phyloP scores from a whole-genome alignment of 2,797 vertebrate genomes.

The Cephalopachus bancanus region DNA sequence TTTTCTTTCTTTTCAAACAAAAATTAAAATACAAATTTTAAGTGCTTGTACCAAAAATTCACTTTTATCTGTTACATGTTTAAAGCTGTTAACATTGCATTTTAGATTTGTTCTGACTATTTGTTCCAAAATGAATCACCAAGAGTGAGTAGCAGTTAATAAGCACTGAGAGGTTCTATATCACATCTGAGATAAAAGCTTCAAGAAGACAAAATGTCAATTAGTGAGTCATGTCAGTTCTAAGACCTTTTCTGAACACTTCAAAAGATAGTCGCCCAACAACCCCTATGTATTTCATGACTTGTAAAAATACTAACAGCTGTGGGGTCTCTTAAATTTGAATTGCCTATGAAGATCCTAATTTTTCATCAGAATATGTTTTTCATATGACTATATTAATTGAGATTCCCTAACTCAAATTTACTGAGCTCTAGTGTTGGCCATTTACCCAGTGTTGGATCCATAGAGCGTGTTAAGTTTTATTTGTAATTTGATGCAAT shows the following conservation, averaged over 20 bases:
- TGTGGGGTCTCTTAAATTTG: background rate
- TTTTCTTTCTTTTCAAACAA: constrained; percentile 4
- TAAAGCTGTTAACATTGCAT: background rate
- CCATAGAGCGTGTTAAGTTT: background rate
- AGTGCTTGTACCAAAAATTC: background rate
- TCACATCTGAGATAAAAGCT: background rate
- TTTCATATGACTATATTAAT: background rate
- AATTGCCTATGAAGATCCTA: background rate
- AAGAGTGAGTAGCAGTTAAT: constrained; percentile 29
- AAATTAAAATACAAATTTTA: constrained; percentile 25
- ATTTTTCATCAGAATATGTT: background rate
- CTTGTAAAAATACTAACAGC: background rate
- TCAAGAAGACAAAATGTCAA: background rate
- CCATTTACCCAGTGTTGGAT: background rate
- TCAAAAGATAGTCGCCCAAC: background rate
- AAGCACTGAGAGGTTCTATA: background rate
- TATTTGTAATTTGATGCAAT: background rate
- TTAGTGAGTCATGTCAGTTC: background rate
- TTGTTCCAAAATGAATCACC: constrained; percentile 22
- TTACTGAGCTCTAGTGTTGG: background rate
- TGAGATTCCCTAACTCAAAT: background rate
- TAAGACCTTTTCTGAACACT: background rate
- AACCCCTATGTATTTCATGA: background rate
- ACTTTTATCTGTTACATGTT: constrained; percentile 29
- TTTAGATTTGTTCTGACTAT: background rate